Conservation (phyloP, 1,140 invertebrate species). For the Xylocopa sonorina region DNA sequence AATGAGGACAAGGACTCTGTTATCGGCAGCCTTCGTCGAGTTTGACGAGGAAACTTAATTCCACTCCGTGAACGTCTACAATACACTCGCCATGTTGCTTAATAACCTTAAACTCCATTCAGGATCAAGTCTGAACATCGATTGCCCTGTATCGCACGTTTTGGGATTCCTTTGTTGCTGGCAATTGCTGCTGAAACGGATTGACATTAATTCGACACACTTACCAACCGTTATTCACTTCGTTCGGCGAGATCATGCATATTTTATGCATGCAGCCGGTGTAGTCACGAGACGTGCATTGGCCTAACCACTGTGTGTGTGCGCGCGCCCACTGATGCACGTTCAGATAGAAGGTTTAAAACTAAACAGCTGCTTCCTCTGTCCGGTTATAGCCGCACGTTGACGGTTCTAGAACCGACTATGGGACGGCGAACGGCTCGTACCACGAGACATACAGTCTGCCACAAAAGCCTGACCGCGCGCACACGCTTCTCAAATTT, state of each 20-base stretch:
- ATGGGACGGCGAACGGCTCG: too few relatives aligned
- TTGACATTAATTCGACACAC: not conserved
- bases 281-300: not conserved
- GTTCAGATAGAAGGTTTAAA: constrained; percentile 30
- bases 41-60: not conserved
- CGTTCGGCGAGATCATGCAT: too few relatives aligned
- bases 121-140: not conserved
- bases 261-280: not conserved
- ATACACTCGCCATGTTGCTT: too few relatives aligned
- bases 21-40: not conserved
- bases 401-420: constrained; percentile 24
- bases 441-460: too few relatives aligned
- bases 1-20: not conserved
- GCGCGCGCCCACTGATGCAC: not conserved
- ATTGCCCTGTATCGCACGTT: not conserved
- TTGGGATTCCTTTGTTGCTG: not conserved
- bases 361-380: constrained; percentile 46
- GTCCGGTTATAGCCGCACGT: not conserved
- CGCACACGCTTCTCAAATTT: too few relatives aligned
- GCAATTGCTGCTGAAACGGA: not conserved
- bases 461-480: too few relatives aligned
- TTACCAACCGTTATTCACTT: not conserved
- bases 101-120: not conserved
- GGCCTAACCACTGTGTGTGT: not conserved
- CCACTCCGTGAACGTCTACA: not conserved